Percentiles rank a stretch among this genome's conserved stretches.
Evolutionary conservation across 1,140 invertebrate genomes (phyloP).

Genomic region (Elymnias hypermnestra): DNA sequence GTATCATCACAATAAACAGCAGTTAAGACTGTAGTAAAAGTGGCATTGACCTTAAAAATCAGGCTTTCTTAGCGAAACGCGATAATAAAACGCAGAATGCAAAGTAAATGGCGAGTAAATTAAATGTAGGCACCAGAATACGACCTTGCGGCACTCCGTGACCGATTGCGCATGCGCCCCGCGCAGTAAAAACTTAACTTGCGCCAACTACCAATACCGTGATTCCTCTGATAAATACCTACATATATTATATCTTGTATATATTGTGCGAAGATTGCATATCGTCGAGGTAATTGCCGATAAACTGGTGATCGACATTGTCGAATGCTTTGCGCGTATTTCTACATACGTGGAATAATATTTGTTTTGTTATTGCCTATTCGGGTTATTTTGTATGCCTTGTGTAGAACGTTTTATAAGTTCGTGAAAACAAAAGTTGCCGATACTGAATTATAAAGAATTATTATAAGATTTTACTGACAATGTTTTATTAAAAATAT

Average conservation of each 20-base stretch:
- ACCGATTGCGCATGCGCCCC: constrained; percentile 32
- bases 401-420: too few species aligned
- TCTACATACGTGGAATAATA: constrained; percentile 8
- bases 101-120: constrained; percentile 16
- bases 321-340: constrained; percentile 8
- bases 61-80: constrained; percentile 2
- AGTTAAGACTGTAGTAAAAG: constrained; percentile 11
- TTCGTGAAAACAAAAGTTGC: too few species aligned
- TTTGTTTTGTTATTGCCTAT: background rate
- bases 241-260: background rate
- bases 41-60: constrained; percentile 15
- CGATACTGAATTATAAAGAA: too few species aligned
- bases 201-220: constrained; percentile 1
- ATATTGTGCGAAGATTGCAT: constrained; percentile 3
- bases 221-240: constrained; percentile 6
- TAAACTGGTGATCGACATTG: constrained; percentile 11
- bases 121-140: constrained; percentile 33
- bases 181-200: constrained; percentile 20
- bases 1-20: constrained; percentile 2
- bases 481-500: too few species aligned
- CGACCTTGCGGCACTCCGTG: constrained; percentile 48
- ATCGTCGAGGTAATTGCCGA: constrained; percentile 1
- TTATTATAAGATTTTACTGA: too few species aligned
- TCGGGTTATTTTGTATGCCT: too few species aligned
- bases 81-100: constrained; percentile 12